These are phyloP conservation scores for Psylliodes chrysocephalus DNA, from an alignment of 2,888 invertebrate genomes.

Conservation along the genomic window DNA sequence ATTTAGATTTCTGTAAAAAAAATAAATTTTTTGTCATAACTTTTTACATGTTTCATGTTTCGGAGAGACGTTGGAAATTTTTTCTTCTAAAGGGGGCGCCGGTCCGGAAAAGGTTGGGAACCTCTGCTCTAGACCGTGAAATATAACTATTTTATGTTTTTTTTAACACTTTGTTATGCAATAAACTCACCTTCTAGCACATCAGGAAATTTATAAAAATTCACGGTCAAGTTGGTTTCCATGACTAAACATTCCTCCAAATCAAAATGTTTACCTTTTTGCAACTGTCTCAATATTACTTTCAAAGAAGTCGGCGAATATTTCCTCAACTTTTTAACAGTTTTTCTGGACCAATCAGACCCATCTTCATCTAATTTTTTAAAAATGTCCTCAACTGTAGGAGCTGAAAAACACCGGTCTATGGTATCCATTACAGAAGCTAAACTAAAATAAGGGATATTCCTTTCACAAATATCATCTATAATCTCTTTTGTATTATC, in stretches of 20 bases:
- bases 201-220: slow-evolving; percentile 1
- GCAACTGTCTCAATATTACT: slow-evolving; percentile 16
- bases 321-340: slow-evolving; percentile 74
- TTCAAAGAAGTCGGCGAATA: slow-evolving; percentile 81
- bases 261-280: neutral
- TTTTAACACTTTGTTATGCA: no score
- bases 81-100: no score
- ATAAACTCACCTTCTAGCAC: neutral
- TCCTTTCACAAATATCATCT: slow-evolving; percentile 69
- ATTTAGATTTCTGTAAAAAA: no score
- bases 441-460: slow-evolving; percentile 72
- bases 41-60: no score
- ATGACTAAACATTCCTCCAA: neutral
- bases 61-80: no score
- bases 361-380: slow-evolving; percentile 78
- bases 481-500: slow-evolving; percentile 69
- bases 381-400: slow-evolving; percentile 83
- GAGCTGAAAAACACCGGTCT: slow-evolving; percentile 79
- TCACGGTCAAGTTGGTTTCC: neutral
- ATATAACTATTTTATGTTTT: no score
- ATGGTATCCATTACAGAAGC: slow-evolving; percentile 77
- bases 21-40: no score
- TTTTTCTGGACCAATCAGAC: slow-evolving; percentile 83
- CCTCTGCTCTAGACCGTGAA: no score
- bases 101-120: no score